Base-by-base conservation (phyloP, 2,888 invertebrate genomes). In the Dryobota labecula region DNA sequence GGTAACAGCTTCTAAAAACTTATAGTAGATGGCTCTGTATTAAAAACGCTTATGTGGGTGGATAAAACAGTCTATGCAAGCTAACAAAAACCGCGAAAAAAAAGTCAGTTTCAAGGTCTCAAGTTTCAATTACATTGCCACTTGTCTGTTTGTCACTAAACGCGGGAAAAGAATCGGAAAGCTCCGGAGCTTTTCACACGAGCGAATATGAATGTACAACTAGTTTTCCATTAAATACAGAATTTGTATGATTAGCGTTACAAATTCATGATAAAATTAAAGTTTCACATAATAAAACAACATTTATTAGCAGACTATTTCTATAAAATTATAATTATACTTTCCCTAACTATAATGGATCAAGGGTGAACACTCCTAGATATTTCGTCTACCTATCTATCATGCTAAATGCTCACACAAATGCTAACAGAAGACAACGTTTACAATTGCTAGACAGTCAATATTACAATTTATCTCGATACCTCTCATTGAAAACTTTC, bases 401-500 rank as follows among this genome's bases (percentile, higher is more conserved):
- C 49, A 13, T 18, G 43, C 1, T 67, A 4, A 11, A 64, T 2
- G 13, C 24, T 51, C 27, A n/a, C 9, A 20, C 7, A 20, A 0
- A 8, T 36, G 36, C 8, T 1, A 7, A 36, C 8, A 24, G 4
- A 41, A 60, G 1, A 45, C n/a, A 33, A 47, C n/a, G 8, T 18
- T 33, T 13, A 9, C 6, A 49, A 56, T 30, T 5, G 24, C 43
- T 36, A 65, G 15, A 58, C 49, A 73, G 7, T 9, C 57, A 73
- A 73, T 61, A 43, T n/a, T 13, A 56, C n/a, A 47, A 60, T 41
- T 1, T 8, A 47, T 47, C 7, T 51, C 41, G 24, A 49, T 13
- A 49, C 9, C 38, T 51, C 47, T 57, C 13, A 64, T 56, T 51
- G n/a, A 41, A 56, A 54, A 64, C 41, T 68, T 62, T 61, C 56